Percentiles rank a stretch among this genome's conserved stretches.
Conservation (phyloP, 2,797 vertebrate genomes). For the Acanthornis magna region DNA sequence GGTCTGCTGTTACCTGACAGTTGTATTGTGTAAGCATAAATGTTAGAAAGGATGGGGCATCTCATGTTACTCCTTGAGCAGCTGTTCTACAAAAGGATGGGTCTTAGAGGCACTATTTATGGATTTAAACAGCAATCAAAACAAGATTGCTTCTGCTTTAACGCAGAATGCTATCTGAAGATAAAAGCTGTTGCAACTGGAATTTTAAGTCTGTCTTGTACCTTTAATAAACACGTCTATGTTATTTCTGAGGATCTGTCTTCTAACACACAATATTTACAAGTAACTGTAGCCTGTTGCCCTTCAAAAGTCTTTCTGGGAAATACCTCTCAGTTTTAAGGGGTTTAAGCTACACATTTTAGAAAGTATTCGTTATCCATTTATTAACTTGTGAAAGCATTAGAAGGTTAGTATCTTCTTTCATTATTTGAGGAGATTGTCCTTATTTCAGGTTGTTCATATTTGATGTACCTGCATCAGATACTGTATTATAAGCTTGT, state of each 20-base stretch:
- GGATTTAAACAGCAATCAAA: neutral
- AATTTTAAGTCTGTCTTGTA: neutral
- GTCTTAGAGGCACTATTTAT: neutral
- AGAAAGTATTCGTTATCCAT: neutral
- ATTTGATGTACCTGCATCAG: neutral
- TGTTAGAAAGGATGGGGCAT: neutral
- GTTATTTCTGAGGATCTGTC: neutral
- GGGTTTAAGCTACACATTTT: neutral
- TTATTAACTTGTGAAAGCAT: neutral
- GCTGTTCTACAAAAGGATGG: neutral
- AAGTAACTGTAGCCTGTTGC: neutral
- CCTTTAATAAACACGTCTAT: neutral
- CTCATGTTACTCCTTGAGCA: fast-evolving
- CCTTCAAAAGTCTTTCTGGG: neutral
- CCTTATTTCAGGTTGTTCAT: neutral
- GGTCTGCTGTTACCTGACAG: neutral
- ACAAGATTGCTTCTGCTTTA: neutral
- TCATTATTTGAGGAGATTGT: neutral
- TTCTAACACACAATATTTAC: neutral
- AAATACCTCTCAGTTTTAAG: neutral
- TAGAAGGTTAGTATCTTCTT: neutral
- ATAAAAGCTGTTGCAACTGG: neutral
- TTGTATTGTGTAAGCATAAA: neutral
- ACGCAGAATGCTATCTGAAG: neutral
- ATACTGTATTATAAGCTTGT: neutral